phyloP scores from a whole-genome alignment of 1,140 invertebrate genomes.

The Anadara kagoshimensis region DNA sequence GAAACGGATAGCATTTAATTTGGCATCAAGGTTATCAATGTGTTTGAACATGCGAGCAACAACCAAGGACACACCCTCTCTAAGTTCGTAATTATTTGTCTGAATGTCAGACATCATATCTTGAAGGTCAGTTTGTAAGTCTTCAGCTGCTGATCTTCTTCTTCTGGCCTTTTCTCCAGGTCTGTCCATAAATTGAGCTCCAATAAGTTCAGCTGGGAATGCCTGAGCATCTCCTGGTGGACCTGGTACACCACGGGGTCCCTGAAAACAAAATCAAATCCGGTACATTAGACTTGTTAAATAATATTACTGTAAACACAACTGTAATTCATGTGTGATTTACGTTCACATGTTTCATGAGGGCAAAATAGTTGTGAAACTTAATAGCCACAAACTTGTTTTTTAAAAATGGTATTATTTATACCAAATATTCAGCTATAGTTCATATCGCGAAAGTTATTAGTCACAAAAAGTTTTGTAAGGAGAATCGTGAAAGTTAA shows the following conservation, averaged over 20 bases:
- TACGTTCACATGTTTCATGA: no score
- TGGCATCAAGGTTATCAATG: constrained; percentile 75
- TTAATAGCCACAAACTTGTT: no score
- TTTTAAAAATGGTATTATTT: no score
- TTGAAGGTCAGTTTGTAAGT: constrained; percentile 44
- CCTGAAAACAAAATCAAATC: constrained; percentile 59
- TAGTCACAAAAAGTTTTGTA: no score
- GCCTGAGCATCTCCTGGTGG: constrained; percentile 85
- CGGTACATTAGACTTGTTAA: background rate
- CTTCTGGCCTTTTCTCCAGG: constrained; percentile 24
- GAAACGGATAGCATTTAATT: constrained; percentile 83
- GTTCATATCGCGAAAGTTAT: no score
- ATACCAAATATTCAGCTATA: no score
- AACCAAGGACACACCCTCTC: constrained; percentile 59
- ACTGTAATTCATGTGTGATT: no score
- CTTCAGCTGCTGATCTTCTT: constrained; percentile 28
- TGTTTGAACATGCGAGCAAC: constrained; percentile 66
- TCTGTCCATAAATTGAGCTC: constrained; percentile 40
- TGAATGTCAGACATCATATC: constrained; percentile 50
- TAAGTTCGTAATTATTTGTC: constrained; percentile 39
- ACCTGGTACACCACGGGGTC: constrained; percentile 83
- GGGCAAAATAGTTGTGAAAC: no score
- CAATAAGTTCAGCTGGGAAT: constrained; percentile 83
- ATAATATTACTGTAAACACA: background rate
- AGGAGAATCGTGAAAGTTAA: no score